Evolutionary conservation across 2,888 invertebrate genomes (phyloP).

Genomic region (Agrochola circellaris): DNA sequence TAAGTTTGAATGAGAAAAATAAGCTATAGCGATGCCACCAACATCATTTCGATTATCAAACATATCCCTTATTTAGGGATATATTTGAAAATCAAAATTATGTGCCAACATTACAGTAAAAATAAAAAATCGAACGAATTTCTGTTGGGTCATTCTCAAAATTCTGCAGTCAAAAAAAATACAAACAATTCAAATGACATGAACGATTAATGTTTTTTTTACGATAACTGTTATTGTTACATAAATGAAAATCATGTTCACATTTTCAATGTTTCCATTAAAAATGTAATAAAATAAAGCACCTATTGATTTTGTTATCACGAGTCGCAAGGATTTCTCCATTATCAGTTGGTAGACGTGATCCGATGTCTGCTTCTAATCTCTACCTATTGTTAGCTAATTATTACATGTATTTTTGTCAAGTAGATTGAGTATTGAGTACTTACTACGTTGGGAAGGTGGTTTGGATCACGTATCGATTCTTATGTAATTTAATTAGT

Average conservation of each 20-base stretch:
- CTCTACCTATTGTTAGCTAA: constrained; percentile 65
- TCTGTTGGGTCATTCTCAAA: constrained; percentile 24
- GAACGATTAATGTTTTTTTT: background rate
- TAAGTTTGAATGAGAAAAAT: background rate
- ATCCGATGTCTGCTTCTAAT: constrained; percentile 71
- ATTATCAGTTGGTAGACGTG: constrained; percentile 80
- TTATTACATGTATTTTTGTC: constrained; percentile 60
- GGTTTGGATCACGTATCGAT: constrained; percentile 51
- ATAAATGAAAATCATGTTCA: constrained; percentile 49
- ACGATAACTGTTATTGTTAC: constrained; percentile 10
- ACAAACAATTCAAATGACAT: background rate
- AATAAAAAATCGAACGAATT: background rate
- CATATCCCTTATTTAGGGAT: no score
- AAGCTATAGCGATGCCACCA: background rate
- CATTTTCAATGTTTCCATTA: constrained; percentile 54
- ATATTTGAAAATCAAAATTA: no score
- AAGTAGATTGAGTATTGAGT: constrained; percentile 47
- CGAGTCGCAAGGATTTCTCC: constrained; percentile 75
- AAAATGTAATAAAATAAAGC: constrained; percentile 69
- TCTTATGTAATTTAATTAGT: constrained; percentile 40
- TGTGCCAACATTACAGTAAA: background rate
- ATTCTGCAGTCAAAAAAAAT: background rate
- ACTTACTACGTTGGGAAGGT: constrained; percentile 37
- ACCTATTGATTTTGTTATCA: constrained; percentile 73
- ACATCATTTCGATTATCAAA: constrained; percentile 10